Evolutionary conservation across 2,888 invertebrate species (phyloP).

Genomic region (Hartigia nigra): DNA sequence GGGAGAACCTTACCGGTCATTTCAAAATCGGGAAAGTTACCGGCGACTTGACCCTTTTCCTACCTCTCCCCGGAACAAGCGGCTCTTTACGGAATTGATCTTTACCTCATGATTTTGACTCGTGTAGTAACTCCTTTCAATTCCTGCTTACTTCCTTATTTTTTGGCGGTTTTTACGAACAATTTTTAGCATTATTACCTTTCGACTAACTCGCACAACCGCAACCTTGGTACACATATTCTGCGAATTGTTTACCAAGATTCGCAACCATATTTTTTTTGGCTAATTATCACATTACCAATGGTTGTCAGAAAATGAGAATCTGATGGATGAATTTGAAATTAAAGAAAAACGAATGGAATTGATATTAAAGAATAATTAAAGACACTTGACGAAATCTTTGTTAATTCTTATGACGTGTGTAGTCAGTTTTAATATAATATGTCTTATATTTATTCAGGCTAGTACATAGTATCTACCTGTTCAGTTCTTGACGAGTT

Average conservation of each 20-base stretch:
- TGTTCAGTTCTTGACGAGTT: not conserved
- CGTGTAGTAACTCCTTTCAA: not conserved
- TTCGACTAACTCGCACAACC: not conserved
- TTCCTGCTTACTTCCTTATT: not conserved
- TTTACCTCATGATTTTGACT: not conserved
- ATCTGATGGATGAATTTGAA: not conserved
- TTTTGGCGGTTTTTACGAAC: not conserved
- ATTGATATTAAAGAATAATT: not conserved
- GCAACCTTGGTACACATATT: not conserved
- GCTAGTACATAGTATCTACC: not conserved
- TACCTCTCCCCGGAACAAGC: constrained; percentile 6
- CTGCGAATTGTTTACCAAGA: not conserved
- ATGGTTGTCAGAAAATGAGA: not conserved
- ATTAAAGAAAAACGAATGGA: too few relatives aligned
- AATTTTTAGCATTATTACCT: not conserved
- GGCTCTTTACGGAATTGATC: not conserved
- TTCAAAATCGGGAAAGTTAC: constrained; percentile 47
- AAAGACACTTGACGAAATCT: not conserved
- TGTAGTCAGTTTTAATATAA: not conserved
- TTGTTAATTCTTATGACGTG: not conserved
- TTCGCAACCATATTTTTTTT: not conserved
- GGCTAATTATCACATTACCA: not conserved
- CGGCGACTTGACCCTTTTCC: constrained; percentile 24
- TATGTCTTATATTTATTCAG: not conserved
- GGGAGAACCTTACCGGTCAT: constrained; percentile 25